Evolutionary conservation across 1,140 invertebrate species (phyloP), one percentile per base, ranked within the genome.

Genomic region (Nasonia giraulti): DNA sequence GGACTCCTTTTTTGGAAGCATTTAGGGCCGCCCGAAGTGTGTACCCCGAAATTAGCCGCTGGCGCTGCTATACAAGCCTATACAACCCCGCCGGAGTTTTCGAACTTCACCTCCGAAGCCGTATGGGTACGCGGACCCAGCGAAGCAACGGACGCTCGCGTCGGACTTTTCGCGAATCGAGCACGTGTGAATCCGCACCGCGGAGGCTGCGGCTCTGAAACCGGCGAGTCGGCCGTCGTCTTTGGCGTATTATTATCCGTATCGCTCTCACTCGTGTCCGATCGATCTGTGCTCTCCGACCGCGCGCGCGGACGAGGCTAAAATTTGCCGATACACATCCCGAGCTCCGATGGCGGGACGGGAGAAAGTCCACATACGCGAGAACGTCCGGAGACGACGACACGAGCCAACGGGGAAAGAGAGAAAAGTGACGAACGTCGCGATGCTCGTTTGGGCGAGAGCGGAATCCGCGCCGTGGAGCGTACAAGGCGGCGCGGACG

Each of bases 11-110:
- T 82, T 82, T 82, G 80, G 80, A 82, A 62, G 69, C 47, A 81
- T 33, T 40, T 33, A 33, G 23, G 23, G 23, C 81, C 33, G 33
- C 4, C 10, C 68, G 27, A 27, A 10, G 44, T 47, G 33, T 44
- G 27, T 40, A n/a, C 69, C 74, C 81, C 87, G 88, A 50, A 84
- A 87, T 86, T 86, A 87, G 87, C 84, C 87, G 86, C 81, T n/a
- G 14, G 14, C 62, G n/a, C 27, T 11, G 10, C 68, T 8, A 71
- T n/a, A n/a, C n/a, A n/a, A n/a, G n/a, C 3, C 62, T n/a, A 11
- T 0, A 2, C 17, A 27, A 11, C 10, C n/a, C 20, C 23, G n/a
- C 50, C 50, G 50, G 37, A 47, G 44, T 27, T 73, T 73, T 73
- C 69, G 7, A 73, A 73, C 33, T 31, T 20, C 74, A 37, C 14